Evolutionary conservation across 2,888 invertebrate genomes (phyloP).

Genomic region (Dorcus parallelipipedus): DNA sequence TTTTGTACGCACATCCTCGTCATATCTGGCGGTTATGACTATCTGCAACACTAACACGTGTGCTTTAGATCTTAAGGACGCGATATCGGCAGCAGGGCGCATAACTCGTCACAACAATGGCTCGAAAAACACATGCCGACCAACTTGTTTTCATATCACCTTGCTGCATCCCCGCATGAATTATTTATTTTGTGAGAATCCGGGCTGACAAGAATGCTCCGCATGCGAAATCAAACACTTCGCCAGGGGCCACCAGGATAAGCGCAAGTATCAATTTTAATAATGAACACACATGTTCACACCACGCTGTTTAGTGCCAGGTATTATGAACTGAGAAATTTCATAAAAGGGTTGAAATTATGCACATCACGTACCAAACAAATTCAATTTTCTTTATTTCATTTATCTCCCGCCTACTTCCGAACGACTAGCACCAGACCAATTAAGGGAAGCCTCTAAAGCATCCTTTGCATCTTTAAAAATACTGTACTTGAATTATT

Average conservation of each 20-base stretch:
- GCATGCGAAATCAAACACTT: slow-evolving; percentile 36
- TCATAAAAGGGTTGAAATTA: too few species aligned
- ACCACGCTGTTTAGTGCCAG: too few species aligned
- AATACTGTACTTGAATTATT: too few species aligned
- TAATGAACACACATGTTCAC: background rate
- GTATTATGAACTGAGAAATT: too few species aligned
- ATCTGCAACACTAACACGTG: slow-evolving; percentile 42
- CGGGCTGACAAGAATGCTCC: slow-evolving; percentile 31
- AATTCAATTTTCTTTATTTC: too few species aligned
- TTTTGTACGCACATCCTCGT: slow-evolving; percentile 3
- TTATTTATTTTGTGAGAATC: slow-evolving; percentile 44
- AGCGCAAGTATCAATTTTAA: background rate
- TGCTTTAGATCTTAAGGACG: slow-evolving; percentile 39
- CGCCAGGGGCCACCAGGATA: slow-evolving; percentile 29
- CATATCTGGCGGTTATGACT: slow-evolving; percentile 39
- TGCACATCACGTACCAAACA: too few species aligned
- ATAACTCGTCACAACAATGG: slow-evolving; percentile 47
- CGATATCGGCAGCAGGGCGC: slow-evolving; percentile 43
- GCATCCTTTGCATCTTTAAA: too few species aligned
- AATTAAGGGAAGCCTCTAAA: too few species aligned
- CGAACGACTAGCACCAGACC: too few species aligned
- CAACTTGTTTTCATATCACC: slow-evolving; percentile 47
- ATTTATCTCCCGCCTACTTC: too few species aligned
- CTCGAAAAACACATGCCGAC: slow-evolving; percentile 45
- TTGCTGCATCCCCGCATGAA: slow-evolving; percentile 43